Evolutionary conservation across 2,888 invertebrate genomes (phyloP).

Genomic region (Antitype chi): DNA sequence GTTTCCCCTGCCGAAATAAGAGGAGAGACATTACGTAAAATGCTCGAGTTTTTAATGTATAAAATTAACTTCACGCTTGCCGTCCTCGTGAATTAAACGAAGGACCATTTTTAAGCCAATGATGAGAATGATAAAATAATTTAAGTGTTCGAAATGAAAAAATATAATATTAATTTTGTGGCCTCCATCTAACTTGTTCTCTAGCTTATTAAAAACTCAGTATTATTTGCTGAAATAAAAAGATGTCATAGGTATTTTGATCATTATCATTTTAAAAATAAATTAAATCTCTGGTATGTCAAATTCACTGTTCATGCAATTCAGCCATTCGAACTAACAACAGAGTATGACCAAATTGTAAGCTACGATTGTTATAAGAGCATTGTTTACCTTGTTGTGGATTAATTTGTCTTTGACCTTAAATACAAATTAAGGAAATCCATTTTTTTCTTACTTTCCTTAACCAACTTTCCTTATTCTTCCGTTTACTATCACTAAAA

Average conservation of each 20-base stretch:
- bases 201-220: not conserved
- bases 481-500: not conserved
- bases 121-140: not conserved
- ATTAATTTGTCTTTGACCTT: not conserved
- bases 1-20: constrained; percentile 29
- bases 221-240: no score
- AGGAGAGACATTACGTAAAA: constrained; percentile 15
- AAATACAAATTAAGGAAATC: not conserved
- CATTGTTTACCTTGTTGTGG: not conserved
- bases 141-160: not conserved
- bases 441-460: not conserved
- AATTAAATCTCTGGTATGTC: not conserved
- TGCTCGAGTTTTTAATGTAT: constrained; percentile 35
- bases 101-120: not conserved
- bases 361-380: not conserved
- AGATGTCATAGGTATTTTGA: no score
- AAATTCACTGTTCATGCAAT: not conserved
- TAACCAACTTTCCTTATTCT: not conserved
- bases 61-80: constrained; percentile 11
- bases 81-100: constrained; percentile 2
- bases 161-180: not conserved
- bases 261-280: no score
- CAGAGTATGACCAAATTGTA: not conserved
- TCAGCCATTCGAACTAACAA: not conserved
- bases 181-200: not conserved